phyloP scores from a whole-genome alignment of 2,113 vertebrate genomes.

The Benitochromis conjunctus region DNA sequence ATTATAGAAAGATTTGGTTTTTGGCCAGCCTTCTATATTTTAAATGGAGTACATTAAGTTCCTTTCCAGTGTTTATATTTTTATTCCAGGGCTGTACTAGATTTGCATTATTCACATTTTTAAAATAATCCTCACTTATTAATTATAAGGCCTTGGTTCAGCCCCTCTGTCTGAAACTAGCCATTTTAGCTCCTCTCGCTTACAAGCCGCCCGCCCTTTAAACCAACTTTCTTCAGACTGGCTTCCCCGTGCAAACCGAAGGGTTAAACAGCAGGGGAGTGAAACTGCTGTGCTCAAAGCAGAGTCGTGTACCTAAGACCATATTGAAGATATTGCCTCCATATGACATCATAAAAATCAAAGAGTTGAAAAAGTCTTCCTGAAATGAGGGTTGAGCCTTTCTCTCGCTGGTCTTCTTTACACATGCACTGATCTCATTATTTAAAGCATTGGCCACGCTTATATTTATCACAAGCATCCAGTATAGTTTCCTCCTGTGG shows the following conservation, averaged over 20 bases:
- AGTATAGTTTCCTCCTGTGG: background rate
- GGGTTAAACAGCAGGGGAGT: background rate
- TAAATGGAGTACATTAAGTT: background rate
- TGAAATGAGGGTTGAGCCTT: background rate
- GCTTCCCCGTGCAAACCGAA: background rate
- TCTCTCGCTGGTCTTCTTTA: background rate
- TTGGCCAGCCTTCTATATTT: background rate
- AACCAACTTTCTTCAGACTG: background rate
- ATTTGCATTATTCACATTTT: background rate
- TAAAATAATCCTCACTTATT: background rate
- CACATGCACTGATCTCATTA: background rate
- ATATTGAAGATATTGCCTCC: background rate
- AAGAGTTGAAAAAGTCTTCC: background rate
- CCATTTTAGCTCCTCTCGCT: background rate
- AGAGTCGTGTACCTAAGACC: background rate
- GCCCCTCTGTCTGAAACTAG: background rate
- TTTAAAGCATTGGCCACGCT: too few species aligned
- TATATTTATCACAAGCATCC: background rate
- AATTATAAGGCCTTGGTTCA: background rate
- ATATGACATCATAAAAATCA: background rate
- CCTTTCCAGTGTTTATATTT: background rate
- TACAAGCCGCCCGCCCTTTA: background rate
- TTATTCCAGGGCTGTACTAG: background rate
- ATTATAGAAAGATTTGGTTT: background rate
- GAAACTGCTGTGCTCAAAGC: background rate